phyloP scores from a whole-genome alignment of 2,113 vertebrate genomes.

The Polypterus senegalus region DNA sequence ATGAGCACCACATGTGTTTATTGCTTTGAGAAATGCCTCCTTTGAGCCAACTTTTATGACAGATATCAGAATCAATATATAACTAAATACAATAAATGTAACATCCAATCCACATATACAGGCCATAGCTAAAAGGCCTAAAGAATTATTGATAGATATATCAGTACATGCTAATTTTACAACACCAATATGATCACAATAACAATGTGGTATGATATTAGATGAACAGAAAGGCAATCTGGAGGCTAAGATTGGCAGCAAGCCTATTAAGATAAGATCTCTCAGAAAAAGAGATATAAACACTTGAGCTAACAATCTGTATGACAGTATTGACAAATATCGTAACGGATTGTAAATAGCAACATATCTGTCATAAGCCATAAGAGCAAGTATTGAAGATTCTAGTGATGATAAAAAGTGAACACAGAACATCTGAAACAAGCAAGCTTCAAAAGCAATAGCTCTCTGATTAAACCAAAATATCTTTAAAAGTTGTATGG shows the following conservation, averaged over 20 bases:
- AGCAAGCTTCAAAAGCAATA: slow-evolving; percentile 37
- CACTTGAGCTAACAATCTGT: slow-evolving; percentile 22
- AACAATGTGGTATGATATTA: no score
- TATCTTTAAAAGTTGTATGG: slow-evolving; percentile 5
- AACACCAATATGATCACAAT: no score
- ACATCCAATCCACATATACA: no score
- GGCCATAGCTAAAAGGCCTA: no score
- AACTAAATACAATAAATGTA: no score
- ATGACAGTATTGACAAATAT: slow-evolving; percentile 36
- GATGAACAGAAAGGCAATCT: no score
- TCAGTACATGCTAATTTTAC: no score
- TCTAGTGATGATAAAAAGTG: slow-evolving; percentile 39
- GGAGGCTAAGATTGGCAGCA: background rate
- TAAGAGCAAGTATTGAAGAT: slow-evolving; percentile 43
- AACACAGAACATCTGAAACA: slow-evolving; percentile 46
- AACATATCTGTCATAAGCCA: slow-evolving; percentile 42
- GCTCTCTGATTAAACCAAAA: slow-evolving; percentile 32
- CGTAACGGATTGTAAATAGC: slow-evolving; percentile 38
- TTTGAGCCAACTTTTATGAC: no score
- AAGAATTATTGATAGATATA: no score
- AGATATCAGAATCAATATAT: no score
- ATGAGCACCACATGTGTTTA: no score
- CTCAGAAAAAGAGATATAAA: slow-evolving; percentile 25
- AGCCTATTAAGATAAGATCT: background rate
- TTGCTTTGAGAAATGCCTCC: no score